Conservation (phyloP, 2,797 vertebrate species). For the Sphaeramia orbicularis region DNA sequence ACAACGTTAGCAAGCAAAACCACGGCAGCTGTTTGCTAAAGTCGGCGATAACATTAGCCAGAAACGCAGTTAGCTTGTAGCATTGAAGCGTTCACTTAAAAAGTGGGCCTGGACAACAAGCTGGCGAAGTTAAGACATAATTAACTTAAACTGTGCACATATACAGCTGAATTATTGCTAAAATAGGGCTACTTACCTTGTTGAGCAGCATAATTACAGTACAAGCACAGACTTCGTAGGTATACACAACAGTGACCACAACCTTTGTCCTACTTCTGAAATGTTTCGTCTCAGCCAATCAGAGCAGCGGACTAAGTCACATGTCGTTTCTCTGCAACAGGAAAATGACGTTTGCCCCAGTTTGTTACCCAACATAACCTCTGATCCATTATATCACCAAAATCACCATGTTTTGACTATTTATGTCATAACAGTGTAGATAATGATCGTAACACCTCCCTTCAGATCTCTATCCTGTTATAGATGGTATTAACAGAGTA, state of each 20-base stretch:
- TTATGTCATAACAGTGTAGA: no score
- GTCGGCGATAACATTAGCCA: neutral
- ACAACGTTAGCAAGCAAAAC: no score
- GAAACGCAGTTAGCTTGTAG: neutral
- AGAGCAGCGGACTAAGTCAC: slow-evolving; percentile 40
- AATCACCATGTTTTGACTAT: no score
- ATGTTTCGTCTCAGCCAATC: slow-evolving; percentile 62
- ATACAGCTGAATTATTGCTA: rapidly evolving
- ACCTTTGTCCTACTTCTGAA: slow-evolving; percentile 1
- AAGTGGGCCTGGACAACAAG: neutral
- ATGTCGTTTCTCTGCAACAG: neutral
- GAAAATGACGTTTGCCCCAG: slow-evolving; percentile 71
- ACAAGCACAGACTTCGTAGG: rapidly evolving
- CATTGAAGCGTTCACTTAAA: neutral
- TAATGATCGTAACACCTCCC: no score
- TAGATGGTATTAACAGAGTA: no score
- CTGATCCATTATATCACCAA: no score
- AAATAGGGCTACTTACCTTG: slow-evolving; percentile 66
- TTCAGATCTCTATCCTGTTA: no score
- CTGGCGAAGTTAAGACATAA: rapidly evolving
- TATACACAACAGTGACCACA: neutral
- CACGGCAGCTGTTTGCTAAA: neutral
- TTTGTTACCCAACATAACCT: slow-evolving; percentile 51
- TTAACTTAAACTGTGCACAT: rapidly evolving
- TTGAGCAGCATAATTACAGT: slow-evolving; percentile 71